These are phyloP conservation scores for Hapalemur alaotrensis DNA, from an alignment of 2,797 vertebrate species.

Conservation along the genomic window DNA sequence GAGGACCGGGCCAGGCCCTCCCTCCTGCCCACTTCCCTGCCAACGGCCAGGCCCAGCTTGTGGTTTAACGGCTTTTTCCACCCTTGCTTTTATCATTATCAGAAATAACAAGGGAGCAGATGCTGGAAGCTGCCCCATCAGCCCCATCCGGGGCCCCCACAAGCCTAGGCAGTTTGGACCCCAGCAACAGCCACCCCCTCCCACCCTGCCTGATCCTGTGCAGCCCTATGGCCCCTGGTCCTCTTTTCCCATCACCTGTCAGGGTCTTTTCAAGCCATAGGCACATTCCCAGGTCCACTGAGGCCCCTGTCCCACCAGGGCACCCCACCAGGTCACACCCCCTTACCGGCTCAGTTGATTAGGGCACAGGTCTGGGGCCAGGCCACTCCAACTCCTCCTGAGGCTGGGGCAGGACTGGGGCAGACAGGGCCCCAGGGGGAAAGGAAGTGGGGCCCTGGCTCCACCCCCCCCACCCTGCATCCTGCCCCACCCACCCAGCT, in stretches of 20 bases:
- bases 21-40: constrained; percentile 65
- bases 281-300: neutral
- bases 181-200: neutral
- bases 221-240: neutral
- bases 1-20: neutral
- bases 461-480: constrained; percentile 72
- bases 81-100: constrained; percentile 36
- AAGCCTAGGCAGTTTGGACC: neutral
- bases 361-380: neutral
- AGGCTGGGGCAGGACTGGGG: constrained; percentile 27
- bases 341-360: constrained; percentile 42
- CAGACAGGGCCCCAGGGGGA: constrained; percentile 46
- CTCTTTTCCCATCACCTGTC: neutral
- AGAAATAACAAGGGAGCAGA: constrained; percentile 5
- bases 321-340: neutral
- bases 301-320: neutral
- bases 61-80: constrained; percentile 55
- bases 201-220: neutral
- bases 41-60: constrained; percentile 53
- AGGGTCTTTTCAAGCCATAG: neutral
- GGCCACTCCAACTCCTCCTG: constrained; percentile 18
- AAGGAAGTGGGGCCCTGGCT: constrained; percentile 73
- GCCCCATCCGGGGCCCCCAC: neutral
- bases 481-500: constrained; percentile 13
- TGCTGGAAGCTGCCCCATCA: neutral